These are phyloP conservation scores for Isoperla grammatica DNA, from an alignment of 2,888 invertebrate genomes.

Conservation along the genomic window DNA sequence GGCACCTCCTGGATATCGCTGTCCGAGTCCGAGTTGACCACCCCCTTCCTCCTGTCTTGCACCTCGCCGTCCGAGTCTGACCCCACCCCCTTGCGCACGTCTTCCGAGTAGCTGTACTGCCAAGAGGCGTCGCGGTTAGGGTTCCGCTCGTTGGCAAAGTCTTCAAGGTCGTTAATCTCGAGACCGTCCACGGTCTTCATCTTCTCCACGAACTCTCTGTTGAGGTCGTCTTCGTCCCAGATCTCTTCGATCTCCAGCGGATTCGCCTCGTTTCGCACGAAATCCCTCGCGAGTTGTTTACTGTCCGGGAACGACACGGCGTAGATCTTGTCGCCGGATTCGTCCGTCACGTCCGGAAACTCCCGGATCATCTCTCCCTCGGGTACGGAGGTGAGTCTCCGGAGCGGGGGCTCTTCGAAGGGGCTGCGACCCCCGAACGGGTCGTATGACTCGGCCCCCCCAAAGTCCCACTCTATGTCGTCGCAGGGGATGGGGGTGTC, in stretches of 20 bases:
- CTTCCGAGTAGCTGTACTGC: neutral
- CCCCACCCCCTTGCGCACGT: neutral
- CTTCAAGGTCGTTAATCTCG: too few relatives aligned
- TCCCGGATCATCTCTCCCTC: conserved; percentile 18
- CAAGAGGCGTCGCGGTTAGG: neutral
- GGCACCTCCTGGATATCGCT: conserved; percentile 40
- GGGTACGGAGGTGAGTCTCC: conserved; percentile 9
- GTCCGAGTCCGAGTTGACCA: conserved; percentile 45
- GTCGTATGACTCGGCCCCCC: conserved; percentile 34
- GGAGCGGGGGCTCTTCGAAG: conserved; percentile 12
- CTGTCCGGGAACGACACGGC: conserved; percentile 5
- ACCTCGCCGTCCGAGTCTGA: neutral
- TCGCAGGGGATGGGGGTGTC: conserved; percentile 16
- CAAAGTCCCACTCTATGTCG: conserved; percentile 29
- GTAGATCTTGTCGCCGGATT: conserved; percentile 9
- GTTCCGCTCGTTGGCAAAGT: too few relatives aligned
- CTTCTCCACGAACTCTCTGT: neutral
- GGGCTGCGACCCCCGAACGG: conserved; percentile 5
- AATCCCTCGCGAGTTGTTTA: neutral
- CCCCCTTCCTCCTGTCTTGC: conserved; percentile 9
- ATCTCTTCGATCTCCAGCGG: conserved; percentile 15
- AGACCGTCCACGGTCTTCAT: neutral
- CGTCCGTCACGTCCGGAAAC: conserved; percentile 12
- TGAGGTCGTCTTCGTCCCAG: neutral
- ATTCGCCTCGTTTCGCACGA: conserved; percentile 12